phyloP scores from a whole-genome alignment of 2,888 invertebrate genomes.

The Gryllus longicercus region DNA sequence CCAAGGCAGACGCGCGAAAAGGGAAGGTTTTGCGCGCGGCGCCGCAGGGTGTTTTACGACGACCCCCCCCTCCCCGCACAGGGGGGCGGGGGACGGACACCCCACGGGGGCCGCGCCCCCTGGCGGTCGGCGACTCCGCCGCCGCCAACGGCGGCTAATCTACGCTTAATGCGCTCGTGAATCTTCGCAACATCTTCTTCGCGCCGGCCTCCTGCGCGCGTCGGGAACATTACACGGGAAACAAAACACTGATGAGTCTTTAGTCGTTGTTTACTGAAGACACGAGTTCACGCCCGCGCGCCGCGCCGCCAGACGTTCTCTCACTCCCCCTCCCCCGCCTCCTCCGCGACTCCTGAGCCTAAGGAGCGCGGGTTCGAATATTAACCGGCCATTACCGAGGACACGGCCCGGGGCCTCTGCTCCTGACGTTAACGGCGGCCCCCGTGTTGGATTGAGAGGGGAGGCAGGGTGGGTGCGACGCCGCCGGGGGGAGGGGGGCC shows the following conservation, averaged over 20 bases:
- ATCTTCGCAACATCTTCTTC: constrained; percentile 17
- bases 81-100: too few relatives aligned
- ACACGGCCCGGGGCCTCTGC: not conserved
- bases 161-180: constrained; percentile 17
- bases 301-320: not conserved
- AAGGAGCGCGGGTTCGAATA: constrained; percentile 1
- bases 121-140: not conserved
- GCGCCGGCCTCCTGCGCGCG: not conserved
- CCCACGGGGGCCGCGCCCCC: not conserved
- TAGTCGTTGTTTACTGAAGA: constrained; percentile 17
- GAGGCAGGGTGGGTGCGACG: too few relatives aligned
- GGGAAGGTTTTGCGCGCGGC: too few relatives aligned
- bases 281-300: not conserved
- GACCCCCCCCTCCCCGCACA: too few relatives aligned
- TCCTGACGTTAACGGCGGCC: not conserved
- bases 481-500: too few relatives aligned
- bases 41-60: too few relatives aligned
- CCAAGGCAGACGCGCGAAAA: too few relatives aligned
- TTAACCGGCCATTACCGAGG: not conserved
- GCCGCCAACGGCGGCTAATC: not conserved
- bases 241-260: constrained; percentile 17
- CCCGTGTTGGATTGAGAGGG: not conserved
- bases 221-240: constrained; percentile 4
- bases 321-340: not conserved
- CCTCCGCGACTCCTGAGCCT: not conserved